Conservation (phyloP, 2,797 vertebrate genomes). For the Dendrocincla fuliginosa region DNA sequence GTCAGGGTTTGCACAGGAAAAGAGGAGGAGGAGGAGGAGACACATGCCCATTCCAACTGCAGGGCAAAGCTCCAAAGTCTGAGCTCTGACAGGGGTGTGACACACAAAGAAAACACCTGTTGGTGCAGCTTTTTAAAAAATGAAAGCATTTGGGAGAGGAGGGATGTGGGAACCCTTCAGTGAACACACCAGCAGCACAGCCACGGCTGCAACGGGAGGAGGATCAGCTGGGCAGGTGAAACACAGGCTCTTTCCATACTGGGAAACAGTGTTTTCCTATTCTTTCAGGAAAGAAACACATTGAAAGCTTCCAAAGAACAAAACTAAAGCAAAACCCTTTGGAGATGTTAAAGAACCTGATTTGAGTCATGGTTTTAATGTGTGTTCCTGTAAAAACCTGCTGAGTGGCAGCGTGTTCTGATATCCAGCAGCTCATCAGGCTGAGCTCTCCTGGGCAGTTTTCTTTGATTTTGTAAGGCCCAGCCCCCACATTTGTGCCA, state of each 20-base stretch:
- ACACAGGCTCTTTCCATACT: neutral
- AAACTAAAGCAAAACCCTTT: neutral
- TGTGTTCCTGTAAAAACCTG: neutral
- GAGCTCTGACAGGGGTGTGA: neutral
- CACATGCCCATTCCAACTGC: neutral
- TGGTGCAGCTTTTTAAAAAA: neutral
- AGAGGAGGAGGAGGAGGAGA: neutral
- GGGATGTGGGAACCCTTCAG: neutral
- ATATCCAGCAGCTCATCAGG: neutral
- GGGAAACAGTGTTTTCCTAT: neutral
- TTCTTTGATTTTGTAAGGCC: neutral
- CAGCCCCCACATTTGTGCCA: neutral
- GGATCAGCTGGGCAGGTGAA: neutral
- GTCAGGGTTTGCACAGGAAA: neutral
- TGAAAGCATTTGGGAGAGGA: fast-evolving
- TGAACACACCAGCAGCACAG: neutral
- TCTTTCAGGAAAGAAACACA: neutral
- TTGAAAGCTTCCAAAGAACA: neutral
- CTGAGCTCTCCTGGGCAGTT: neutral
- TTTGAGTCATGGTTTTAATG: neutral
- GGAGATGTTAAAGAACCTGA: neutral
- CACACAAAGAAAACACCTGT: neutral
- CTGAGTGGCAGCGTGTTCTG: neutral
- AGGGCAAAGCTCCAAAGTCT: neutral
- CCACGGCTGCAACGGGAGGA: neutral